Conservation (phyloP, 1,140 invertebrate species). For the Drosophila cardini region DNA sequence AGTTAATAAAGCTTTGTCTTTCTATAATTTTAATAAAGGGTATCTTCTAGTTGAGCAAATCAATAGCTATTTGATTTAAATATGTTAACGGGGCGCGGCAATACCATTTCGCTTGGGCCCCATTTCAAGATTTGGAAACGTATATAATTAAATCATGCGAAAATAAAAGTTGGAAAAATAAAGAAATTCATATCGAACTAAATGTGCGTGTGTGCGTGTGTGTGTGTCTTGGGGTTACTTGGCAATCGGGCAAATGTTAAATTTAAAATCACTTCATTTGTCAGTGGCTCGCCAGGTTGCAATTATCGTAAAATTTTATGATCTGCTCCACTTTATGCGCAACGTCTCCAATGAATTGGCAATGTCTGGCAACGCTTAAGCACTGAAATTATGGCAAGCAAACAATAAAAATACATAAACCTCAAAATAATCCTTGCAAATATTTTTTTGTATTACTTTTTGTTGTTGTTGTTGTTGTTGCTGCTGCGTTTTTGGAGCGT, state of each 20-base stretch:
- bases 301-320: constrained; percentile 82
- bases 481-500: constrained; percentile 34
- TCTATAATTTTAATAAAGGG: neutral
- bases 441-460: constrained; percentile 16
- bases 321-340: constrained; percentile 79
- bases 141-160: constrained; percentile 52
- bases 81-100: constrained; percentile 44
- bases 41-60: neutral
- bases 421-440: constrained; percentile 66
- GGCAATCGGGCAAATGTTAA: constrained; percentile 31
- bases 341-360: constrained; percentile 42
- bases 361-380: constrained; percentile 68
- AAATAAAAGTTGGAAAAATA: constrained; percentile 17
- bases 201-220: neutral
- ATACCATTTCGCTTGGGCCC: constrained; percentile 15
- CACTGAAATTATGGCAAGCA: constrained; percentile 73
- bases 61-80: constrained; percentile 25
- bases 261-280: constrained; percentile 74
- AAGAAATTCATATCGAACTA: constrained; percentile 7
- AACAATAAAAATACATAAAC: constrained; percentile 80
- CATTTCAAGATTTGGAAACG: constrained; percentile 37
- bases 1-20: neutral
- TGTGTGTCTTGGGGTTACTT: neutral
- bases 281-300: constrained; percentile 60
- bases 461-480: constrained; percentile 10